Conservation (phyloP, 1,140 invertebrate species). For the Caenorhabditis briggsae region DNA sequence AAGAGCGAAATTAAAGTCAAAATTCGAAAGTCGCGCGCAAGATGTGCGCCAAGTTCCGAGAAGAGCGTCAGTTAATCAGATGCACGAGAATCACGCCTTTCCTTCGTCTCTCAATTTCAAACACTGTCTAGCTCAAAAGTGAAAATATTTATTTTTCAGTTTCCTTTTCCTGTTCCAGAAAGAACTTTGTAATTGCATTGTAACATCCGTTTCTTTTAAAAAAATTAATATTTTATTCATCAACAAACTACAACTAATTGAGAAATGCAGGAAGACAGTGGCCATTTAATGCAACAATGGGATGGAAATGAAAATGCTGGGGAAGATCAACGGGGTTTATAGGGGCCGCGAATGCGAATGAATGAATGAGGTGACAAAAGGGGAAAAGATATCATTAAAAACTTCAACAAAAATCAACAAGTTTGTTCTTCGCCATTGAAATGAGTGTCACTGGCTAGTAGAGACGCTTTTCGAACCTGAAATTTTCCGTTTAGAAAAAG, state of each 20-base stretch:
- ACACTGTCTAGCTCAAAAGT: too few relatives aligned
- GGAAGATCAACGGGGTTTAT: background rate
- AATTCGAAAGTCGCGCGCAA: constrained; percentile 37
- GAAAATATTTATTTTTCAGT: too few relatives aligned
- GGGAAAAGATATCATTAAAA: background rate
- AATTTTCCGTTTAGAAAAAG: background rate
- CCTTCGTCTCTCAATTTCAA: background rate
- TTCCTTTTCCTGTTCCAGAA: too few relatives aligned
- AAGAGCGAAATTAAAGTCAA: background rate
- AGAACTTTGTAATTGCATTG: too few relatives aligned
- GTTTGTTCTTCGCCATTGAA: background rate
- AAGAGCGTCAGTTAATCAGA: background rate
- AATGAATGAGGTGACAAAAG: background rate
- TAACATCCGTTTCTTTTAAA: too few relatives aligned
- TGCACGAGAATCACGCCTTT: background rate
- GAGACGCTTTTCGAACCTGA: constrained; percentile 50
- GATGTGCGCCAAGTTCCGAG: background rate
- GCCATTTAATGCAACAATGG: too few relatives aligned
- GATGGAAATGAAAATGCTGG: background rate
- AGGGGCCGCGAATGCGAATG: constrained; percentile 6
- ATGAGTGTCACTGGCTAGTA: background rate
- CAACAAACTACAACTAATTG: background rate
- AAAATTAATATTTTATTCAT: background rate
- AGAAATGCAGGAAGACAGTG: too few relatives aligned
- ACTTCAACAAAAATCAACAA: constrained; percentile 33